Base-by-base conservation (phyloP, 2,113 vertebrate species). In the Fregetta grallaria region DNA sequence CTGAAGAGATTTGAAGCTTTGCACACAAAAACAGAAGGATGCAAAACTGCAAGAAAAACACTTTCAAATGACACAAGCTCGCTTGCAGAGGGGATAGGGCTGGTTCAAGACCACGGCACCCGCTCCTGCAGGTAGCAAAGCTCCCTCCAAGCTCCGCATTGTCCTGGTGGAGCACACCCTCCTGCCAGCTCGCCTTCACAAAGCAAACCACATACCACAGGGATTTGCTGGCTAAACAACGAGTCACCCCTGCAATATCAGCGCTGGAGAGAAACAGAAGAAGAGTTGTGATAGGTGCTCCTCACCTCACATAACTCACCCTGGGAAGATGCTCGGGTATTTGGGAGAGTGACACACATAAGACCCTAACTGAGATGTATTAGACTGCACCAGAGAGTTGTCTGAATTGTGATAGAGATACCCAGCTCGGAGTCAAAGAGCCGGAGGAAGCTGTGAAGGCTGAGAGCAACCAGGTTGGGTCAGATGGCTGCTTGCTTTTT, bases 141-240 rank as follows among this genome's bases (percentile, higher is more conserved):
- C 53, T 77, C 20, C 45, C 4, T 38, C n/a, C 4, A 10, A 71
- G 59, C 59, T 62, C 44, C 0, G 0, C 5, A 0, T 5, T 53
- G 32, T 62, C 50, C 70, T 0, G 0, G 25, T 3, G 14, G 32
- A 92, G 36, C 47, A 10, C 63, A 20, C 13, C 61, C 50, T 50
- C n/a, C 45, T 11, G 10, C n/a, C 67, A 26, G 17, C 42, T 82
- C 32, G 3, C n/a, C 53, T 71, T 55, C 68, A 9, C 66, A 38
- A 30, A 82, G 49, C 38, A 87, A 95, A 68, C 27, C n/a, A 36
- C 62, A 21, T 4, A 49, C 16, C 55, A 6, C 34, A 5, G 36
- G 59, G 71, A 23, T 40, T 23, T 85, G 42, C 90, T 61, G 74
- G 36, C 45, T 32, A 36, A 89, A 80, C 11, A 27, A 3, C 0